Base-by-base conservation (phyloP, 2,888 invertebrate genomes). In the Polydrusus tereticollis region DNA sequence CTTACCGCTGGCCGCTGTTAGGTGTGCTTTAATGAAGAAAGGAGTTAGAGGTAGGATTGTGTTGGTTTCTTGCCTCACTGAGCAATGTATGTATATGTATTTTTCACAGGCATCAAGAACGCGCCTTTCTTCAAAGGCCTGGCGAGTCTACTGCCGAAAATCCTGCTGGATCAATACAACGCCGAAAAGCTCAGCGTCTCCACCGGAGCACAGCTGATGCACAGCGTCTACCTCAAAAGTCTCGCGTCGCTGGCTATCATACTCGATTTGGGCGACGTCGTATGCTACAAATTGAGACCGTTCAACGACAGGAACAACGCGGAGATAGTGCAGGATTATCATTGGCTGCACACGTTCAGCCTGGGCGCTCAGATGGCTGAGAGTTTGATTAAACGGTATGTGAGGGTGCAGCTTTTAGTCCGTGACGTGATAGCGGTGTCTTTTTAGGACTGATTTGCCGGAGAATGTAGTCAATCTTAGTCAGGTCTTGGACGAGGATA, bases 221-320 rank as follows among this genome's bases (percentile, higher is more conserved):
- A 89, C 82, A 89, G 89, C 75, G 82, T 86, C 50, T 89, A 89
- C 80, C 84, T 90, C 63, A 89, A 89, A 82, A 88, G 88, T 78
- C 82, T 90, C 60, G 84, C 88, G 21, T 86, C 88, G 0, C 80
- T 90, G 45, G 87, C 89, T 0, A 82, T 90, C 8, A 86, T 88
- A 26, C 83, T 90, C 18, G 85, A 86, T 21, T 78, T 90, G 14
- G 89, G 90, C 76, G 84, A 86, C 45, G 85, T 88, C 8, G 82
- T 88, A 1, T 89, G 89, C 80, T 86, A 87, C 76, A 83, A 83
- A 38, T 80, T 86, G n/a, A 77, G 78, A 14, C 87, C 89, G 0
- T 86, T 86, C 36, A 89, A 89, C 78, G 84, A 86, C 64, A 79
- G 81, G 67, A 77, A 78, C 68, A 77, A 82, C 73, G 79, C 78